Base-by-base conservation (phyloP, 1,140 invertebrate species). In the Pachyrhynchus sulphureomaculatus region DNA sequence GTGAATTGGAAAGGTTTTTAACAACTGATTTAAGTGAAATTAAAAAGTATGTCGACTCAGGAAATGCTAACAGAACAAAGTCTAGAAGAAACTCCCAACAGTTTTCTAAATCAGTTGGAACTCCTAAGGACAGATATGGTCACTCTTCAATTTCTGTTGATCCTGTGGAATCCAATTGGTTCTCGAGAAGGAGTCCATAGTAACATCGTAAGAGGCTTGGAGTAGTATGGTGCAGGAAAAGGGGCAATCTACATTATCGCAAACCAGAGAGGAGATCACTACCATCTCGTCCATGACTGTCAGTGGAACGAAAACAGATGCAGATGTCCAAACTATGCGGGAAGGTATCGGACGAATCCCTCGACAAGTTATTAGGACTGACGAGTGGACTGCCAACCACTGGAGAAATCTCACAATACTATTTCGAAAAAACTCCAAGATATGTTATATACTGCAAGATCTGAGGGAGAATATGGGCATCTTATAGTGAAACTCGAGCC, bases 381-480 rank as follows among this genome's bases (percentile, higher is more conserved):
- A 29, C 23, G 44, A 45, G 12, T 17, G 57, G 4, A 32, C 45
- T 2, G 3, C 23, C 18, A 29, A 59, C 6, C 44, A 42, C 12
- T 37, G 47, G 23, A 6, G 44, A 44, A 56, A 59, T 59, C 26
- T 42, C 42, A 21, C 45, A 45, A 49, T 13, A 36, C n/a, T 59
- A 59, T 59, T 53, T 59, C 29, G 17, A 42, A 51, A 55, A 3
- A 10, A 10, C 1, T 29, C 5, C 2, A 23, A 12, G 56, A 59
- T 2, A 53, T 17, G n/a, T 59, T 59, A 29, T 52, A 52, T 59
- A 34, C 56, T 59, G 56, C 57, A 17, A 59, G 29, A 21, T 59
- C 56, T 29, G 13, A 13, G 48, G 45, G 56, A 32, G 56, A 59
- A 24, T 51, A 18, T 59, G 45, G 56, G 23, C n/a, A 36, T 26